A percentile compares a stretch with the other conserved stretches of the same genome.
These are phyloP conservation scores for Drosophila watanabei DNA, from an alignment of 1,140 invertebrate species.

Conservation along the genomic window DNA sequence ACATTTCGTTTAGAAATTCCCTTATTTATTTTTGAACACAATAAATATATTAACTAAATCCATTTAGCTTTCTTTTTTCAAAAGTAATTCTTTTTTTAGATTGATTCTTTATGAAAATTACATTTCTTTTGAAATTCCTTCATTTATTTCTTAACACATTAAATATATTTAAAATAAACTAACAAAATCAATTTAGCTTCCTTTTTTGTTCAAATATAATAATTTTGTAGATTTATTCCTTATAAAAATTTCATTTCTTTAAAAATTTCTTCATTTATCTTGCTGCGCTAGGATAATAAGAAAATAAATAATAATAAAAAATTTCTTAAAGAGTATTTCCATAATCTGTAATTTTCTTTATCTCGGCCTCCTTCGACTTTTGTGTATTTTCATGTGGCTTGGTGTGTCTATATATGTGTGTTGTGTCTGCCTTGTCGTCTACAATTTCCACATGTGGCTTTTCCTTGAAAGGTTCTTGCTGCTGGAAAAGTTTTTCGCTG, in stretches of 20 bases:
- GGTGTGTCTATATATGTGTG: constrained; percentile 14
- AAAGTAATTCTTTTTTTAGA: neutral
- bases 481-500: constrained; percentile 57
- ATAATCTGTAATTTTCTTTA: neutral
- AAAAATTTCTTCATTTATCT: too few relatives aligned
- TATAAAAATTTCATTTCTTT: too few relatives aligned
- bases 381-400: constrained; percentile 28
- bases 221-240: too few relatives aligned
- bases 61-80: neutral
- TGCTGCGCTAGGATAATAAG: too few relatives aligned
- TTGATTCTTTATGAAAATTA: neutral
- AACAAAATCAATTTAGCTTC: too few relatives aligned
- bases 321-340: constrained; percentile 4
- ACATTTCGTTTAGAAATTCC: too few relatives aligned
- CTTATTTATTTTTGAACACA: too few relatives aligned
- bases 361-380: neutral
- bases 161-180: too few relatives aligned
- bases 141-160: too few relatives aligned
- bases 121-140: neutral
- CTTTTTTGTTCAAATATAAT: too few relatives aligned
- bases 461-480: constrained; percentile 41
- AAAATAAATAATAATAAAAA: too few relatives aligned
- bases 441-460: constrained; percentile 64
- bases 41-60: too few relatives aligned
- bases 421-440: constrained; percentile 54